Evolutionary conservation across 2,113 vertebrate species (phyloP).

Genomic region (Etheostoma spectabile): DNA sequence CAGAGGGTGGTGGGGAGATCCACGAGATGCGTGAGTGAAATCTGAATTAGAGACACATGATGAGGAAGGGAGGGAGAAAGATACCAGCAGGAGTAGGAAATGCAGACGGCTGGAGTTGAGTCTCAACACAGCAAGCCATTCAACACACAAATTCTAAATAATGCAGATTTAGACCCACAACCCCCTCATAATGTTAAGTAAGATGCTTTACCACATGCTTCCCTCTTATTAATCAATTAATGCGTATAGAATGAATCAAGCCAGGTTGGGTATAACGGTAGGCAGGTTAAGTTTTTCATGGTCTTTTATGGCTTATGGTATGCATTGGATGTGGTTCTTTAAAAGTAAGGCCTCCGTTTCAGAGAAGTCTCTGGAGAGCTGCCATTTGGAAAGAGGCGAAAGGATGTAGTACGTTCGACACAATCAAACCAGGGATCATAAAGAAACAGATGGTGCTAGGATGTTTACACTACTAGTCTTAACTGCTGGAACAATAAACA

Average conservation of each 20-base stretch:
- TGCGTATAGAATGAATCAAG: constrained; percentile 14
- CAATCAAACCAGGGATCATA: constrained; percentile 56
- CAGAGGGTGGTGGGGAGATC: constrained; percentile 37
- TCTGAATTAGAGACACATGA: constrained; percentile 48
- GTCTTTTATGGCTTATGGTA: not conserved
- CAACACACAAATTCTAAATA: constrained; percentile 35
- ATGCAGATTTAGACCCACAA: constrained; percentile 29
- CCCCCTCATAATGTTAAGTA: constrained; percentile 12
- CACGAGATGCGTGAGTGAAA: constrained; percentile 54
- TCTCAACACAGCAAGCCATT: constrained; percentile 32
- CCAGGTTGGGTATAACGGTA: constrained; percentile 18
- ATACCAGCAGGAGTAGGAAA: constrained; percentile 28
- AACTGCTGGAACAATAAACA: constrained; percentile 61
- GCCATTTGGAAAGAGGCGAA: constrained; percentile 41
- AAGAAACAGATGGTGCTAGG: constrained; percentile 69
- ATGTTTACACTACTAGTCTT: constrained; percentile 63
- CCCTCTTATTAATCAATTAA: constrained; percentile 24
- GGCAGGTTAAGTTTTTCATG: constrained; percentile 48
- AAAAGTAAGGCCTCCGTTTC: constrained; percentile 35
- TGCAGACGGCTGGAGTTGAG: constrained; percentile 27
- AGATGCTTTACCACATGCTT: constrained; percentile 4
- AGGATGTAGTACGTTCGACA: constrained; percentile 34
- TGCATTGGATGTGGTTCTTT: constrained; percentile 25
- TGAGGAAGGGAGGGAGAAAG: constrained; percentile 22
- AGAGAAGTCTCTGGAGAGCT: constrained; percentile 38